A percentile compares a stretch with the other conserved stretches of the same genome.
Conservation (phyloP, 1,140 invertebrate genomes). For the Ceratina calcarata region DNA sequence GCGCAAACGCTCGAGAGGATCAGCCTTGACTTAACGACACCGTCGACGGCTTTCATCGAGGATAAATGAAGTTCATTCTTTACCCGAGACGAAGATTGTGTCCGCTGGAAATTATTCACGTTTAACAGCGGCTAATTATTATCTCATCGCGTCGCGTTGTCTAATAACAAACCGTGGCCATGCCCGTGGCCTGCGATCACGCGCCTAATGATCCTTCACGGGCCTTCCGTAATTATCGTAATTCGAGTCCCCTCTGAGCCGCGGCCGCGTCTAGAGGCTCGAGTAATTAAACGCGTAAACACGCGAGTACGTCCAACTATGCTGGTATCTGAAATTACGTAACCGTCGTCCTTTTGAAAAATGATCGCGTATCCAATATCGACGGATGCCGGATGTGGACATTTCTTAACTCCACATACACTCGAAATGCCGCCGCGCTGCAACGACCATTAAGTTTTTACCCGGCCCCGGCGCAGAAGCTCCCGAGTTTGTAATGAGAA, state of each 20-base stretch:
- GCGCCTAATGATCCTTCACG: constrained; percentile 18
- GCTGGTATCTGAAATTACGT: not conserved
- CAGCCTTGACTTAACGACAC: not conserved
- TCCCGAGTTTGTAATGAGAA: not conserved
- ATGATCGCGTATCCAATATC: not conserved
- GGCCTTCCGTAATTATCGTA: constrained; percentile 19
- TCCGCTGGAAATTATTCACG: constrained; percentile 46
- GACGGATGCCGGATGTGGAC: constrained; percentile 1
- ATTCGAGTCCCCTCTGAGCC: not conserved
- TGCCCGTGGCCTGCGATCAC: not conserved
- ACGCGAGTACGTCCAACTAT: not conserved
- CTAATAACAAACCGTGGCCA: constrained; percentile 39
- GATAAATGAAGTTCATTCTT: constrained; percentile 38
- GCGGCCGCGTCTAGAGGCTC: not conserved
- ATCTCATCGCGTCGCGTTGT: constrained; percentile 42
- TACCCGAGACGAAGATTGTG: constrained; percentile 6
- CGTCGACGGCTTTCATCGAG: not conserved
- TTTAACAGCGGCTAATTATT: constrained; percentile 48
- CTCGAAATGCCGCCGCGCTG: not conserved
- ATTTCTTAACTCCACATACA: not conserved
- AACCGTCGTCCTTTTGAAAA: not conserved
- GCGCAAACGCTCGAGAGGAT: not conserved
- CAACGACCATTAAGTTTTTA: not conserved
- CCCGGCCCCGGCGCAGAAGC: not conserved
- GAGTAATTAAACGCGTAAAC: not conserved